phyloP scores from a whole-genome alignment of 2,797 vertebrate genomes.

The Crenuchus spilurus region DNA sequence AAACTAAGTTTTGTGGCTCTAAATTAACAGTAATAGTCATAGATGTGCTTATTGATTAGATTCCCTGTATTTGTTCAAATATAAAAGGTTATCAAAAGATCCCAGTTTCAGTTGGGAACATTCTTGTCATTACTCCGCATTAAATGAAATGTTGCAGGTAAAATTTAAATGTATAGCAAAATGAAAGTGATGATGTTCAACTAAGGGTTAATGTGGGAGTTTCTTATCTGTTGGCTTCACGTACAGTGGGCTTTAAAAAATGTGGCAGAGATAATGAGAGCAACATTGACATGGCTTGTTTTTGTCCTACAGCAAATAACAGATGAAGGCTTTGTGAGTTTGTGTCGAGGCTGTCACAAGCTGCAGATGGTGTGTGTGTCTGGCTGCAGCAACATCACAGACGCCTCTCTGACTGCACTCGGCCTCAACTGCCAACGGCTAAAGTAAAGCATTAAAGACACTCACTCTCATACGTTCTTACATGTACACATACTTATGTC shows the following conservation, averaged over 20 bases:
- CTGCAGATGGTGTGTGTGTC: conserved; percentile 96
- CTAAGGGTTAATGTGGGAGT: not conserved
- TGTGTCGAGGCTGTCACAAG: conserved; percentile 96
- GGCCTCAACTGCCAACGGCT: conserved; percentile 96
- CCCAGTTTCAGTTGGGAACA: no score
- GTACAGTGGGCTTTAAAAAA: not conserved
- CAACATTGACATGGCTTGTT: conserved; percentile 17
- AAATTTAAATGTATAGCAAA: not conserved
- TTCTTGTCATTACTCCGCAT: no score
- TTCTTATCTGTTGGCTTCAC: not conserved
- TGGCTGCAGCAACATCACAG: conserved; percentile 97
- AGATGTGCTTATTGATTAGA: no score
- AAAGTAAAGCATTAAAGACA: conserved; percentile 75
- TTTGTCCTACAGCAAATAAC: conserved; percentile 89
- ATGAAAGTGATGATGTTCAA: not conserved
- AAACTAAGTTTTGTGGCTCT: no score
- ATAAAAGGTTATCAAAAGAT: no score
- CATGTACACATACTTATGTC: not conserved
- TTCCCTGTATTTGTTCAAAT: no score
- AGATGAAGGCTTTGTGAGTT: conserved; percentile 97
- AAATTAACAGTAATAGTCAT: no score
- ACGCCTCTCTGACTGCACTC: conserved; percentile 94
- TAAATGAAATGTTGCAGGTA: no score
- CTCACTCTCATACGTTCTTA: conserved; percentile 16
- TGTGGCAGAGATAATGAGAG: not conserved